Percentiles rank a stretch among this genome's conserved stretches.
These are phyloP conservation scores for Athalia circularis DNA, from an alignment of 2,888 invertebrate species.

Conservation along the genomic window DNA sequence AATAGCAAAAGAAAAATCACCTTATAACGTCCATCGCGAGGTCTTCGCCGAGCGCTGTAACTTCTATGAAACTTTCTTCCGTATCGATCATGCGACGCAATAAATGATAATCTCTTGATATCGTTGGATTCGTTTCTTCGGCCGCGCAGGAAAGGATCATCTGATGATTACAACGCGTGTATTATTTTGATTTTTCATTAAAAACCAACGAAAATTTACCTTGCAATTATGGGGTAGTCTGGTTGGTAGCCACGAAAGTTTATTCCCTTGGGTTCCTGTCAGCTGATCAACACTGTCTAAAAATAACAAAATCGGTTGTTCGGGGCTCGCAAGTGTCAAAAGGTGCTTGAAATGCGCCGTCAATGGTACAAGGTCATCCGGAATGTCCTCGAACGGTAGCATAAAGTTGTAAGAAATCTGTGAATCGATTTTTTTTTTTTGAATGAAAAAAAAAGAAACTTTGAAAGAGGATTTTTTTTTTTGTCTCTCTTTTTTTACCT, in stretches of 20 bases:
- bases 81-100: constrained; percentile 91
- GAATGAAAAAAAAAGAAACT: background rate
- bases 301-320: constrained; percentile 92
- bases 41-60: constrained; percentile 92
- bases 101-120: constrained; percentile 91
- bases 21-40: constrained; percentile 93
- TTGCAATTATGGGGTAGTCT: constrained; percentile 92
- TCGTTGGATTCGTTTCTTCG: constrained; percentile 89
- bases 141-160: constrained; percentile 94
- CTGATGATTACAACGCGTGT: constrained; percentile 73
- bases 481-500: constrained; percentile 77
- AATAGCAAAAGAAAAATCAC: constrained; percentile 52
- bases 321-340: constrained; percentile 85
- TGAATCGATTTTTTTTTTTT: background rate
- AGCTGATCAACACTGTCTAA: constrained; percentile 98
- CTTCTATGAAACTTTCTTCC: constrained; percentile 92
- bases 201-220: constrained; percentile 74
- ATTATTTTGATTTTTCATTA: constrained; percentile 11
- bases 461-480: background rate
- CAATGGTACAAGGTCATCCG: constrained; percentile 95
- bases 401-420: constrained; percentile 93
- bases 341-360: constrained; percentile 97
- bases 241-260: constrained; percentile 97
- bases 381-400: constrained; percentile 93
- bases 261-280: constrained; percentile 95